Evolutionary conservation across 2,113 vertebrate species (phyloP).

Genomic region (Grallaria varia): DNA sequence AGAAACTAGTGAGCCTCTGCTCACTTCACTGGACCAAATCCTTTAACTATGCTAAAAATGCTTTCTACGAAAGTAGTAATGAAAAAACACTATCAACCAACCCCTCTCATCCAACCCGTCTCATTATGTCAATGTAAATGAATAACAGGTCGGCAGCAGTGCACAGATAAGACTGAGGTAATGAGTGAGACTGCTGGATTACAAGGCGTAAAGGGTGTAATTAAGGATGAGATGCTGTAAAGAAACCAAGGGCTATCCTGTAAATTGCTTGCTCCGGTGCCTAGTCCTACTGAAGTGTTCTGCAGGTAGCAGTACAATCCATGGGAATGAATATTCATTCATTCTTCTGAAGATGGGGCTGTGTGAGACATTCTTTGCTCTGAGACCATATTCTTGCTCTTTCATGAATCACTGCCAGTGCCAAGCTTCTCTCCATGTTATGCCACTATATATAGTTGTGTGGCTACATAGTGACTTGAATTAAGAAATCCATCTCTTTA

Average conservation of each 20-base stretch:
- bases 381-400: background rate
- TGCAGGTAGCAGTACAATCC: background rate
- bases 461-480: background rate
- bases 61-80: background rate
- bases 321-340: background rate
- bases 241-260: background rate
- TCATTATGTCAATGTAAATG: background rate
- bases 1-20: background rate
- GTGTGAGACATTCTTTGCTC: background rate
- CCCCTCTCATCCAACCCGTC: background rate
- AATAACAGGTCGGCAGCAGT: background rate
- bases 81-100: background rate
- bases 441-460: background rate
- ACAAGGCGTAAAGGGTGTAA: background rate
- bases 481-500: background rate
- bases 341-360: background rate
- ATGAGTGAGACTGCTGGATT: background rate
- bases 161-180: background rate
- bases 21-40: background rate
- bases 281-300: background rate
- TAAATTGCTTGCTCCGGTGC: background rate
- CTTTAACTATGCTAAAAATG: background rate
- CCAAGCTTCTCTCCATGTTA: background rate
- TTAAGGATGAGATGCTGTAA: background rate
- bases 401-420: background rate